Base-by-base conservation (phyloP, 2,888 invertebrate genomes). In the Malthinus seriepunctatus region DNA sequence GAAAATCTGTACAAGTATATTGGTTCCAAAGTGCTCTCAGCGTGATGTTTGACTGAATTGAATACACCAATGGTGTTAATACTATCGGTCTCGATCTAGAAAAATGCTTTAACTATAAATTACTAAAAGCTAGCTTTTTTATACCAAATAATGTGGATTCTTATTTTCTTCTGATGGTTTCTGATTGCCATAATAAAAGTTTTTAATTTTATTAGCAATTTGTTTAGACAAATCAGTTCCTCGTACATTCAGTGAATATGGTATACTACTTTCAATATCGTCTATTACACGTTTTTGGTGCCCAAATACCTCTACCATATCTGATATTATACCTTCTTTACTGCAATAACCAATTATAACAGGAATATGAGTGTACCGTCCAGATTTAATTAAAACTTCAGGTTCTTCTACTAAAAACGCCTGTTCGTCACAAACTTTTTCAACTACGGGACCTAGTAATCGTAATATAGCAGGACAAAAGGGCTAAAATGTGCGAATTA, bases 111-210 rank as follows among this genome's bases (percentile, higher is more conserved):
- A 14, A 9, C 8, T 35, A 10, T 39, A 12, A 38, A 23, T 4
- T 15, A 2, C 8, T 45, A 45, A 9, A 10, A 31, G n/a, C 23
- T 5, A 2, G 9, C 4, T n/a, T 8, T 23, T 11, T 14, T 12
- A 55, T 63, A 70, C 70, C 56, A 66, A 34, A 51, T 75, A 69
- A 63, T 78, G 77, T 57, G 76, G 71, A 34, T 79, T 71, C 2
- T 80, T 70, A 32, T 78, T 77, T 14, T 78, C 69, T 51, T 60
- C 67, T 2, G 73, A 71, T 1, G 80, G 74, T 46, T 76, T 72
- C 32, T 77, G 72, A 7, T 80, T 76, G 1, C 78, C 79, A 64
- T 79, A 83, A 67, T 82, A 82, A 8, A 74, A 71, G 10, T 78
- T 60, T 44, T 77, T 77, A 8, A 84, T 71, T 63, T 73, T 72